Percentiles rank a stretch among this genome's conserved stretches.
Evolutionary conservation across 2,888 invertebrate genomes (phyloP).

Genomic region (Lycocerus yunnanus): DNA sequence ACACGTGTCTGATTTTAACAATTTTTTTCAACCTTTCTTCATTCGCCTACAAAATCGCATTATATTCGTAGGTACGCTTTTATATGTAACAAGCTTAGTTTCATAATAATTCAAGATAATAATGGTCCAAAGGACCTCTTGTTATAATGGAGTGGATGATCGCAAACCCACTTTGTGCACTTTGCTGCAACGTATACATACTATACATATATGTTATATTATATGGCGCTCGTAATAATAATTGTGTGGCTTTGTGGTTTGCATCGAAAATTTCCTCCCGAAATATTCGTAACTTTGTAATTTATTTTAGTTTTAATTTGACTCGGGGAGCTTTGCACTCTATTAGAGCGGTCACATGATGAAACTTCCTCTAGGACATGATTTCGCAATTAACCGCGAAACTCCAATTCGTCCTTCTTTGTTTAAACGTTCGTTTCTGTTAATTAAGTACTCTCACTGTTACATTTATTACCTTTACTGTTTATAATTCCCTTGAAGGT

Average conservation of each 20-base stretch:
- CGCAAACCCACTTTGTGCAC: constrained; percentile 18
- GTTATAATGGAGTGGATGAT: constrained; percentile 31
- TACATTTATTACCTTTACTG: constrained; percentile 32
- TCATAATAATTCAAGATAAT: constrained; percentile 39
- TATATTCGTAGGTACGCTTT: constrained; percentile 38
- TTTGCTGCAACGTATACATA: constrained; percentile 3
- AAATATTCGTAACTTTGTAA: constrained; percentile 1
- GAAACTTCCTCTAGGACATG: constrained; percentile 40
- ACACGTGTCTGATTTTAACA: constrained; percentile 49
- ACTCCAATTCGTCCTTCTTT: constrained; percentile 37
- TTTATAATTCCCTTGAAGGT: constrained; percentile 10
- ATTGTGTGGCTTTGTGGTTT: constrained; percentile 42
- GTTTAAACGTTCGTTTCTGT: constrained; percentile 35
- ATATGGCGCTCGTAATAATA: constrained; percentile 24
- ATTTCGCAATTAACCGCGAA: constrained; percentile 43
- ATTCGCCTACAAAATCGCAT: constrained; percentile 42
- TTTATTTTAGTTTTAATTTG: constrained; percentile 31
- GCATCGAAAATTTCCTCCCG: constrained; percentile 29
- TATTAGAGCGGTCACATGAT: constrained; percentile 41
- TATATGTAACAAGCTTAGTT: constrained; percentile 44
- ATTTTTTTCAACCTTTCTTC: constrained; percentile 42
- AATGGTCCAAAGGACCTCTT: constrained; percentile 39
- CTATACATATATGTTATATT: not conserved
- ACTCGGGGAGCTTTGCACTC: constrained; percentile 28
- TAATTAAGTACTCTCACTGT: constrained; percentile 36